phyloP scores from a whole-genome alignment of 2,797 vertebrate genomes.

The Megaceryle alcyon region DNA sequence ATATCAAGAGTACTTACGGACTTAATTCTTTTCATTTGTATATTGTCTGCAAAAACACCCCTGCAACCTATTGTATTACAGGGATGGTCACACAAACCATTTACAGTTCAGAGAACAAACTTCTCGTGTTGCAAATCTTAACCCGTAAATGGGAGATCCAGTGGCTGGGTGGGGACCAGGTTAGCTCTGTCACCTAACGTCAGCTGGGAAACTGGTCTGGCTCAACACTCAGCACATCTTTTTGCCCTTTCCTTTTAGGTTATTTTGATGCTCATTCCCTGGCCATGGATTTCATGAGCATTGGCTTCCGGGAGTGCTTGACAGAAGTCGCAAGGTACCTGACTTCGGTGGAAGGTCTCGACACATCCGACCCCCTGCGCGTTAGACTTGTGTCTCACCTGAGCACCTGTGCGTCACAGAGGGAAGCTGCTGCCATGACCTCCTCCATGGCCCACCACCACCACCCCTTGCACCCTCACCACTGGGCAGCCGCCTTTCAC shows the following conservation, averaged over 20 bases:
- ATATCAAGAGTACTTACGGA: not conserved
- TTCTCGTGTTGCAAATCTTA: not conserved
- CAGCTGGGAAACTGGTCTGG: not conserved
- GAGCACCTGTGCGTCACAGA: constrained; percentile 87
- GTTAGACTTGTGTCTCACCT: constrained; percentile 92
- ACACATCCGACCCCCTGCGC: constrained; percentile 86
- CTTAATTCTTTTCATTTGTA: constrained; percentile 32
- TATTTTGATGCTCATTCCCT: constrained; percentile 89
- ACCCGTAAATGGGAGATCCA: not conserved
- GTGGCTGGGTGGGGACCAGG: not conserved
- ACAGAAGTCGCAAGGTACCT: constrained; percentile 91
- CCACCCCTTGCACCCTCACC: constrained; percentile 80
- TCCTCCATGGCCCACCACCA: constrained; percentile 81
- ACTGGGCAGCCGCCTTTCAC: constrained; percentile 87
- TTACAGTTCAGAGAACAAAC: not conserved
- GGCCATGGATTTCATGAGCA: constrained; percentile 98
- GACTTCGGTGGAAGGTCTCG: constrained; percentile 88
- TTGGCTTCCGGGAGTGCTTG: constrained; percentile 93
- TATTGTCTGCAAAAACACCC: constrained; percentile 19
- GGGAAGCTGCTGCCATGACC: constrained; percentile 86
- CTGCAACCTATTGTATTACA: constrained; percentile 15
- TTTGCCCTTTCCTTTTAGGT: constrained; percentile 75
- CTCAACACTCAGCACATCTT: not conserved
- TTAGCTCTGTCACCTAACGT: not conserved
- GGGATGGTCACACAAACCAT: not conserved